phyloP scores from a whole-genome alignment of 1,140 invertebrate genomes.

The Scaptomyza graminum region DNA sequence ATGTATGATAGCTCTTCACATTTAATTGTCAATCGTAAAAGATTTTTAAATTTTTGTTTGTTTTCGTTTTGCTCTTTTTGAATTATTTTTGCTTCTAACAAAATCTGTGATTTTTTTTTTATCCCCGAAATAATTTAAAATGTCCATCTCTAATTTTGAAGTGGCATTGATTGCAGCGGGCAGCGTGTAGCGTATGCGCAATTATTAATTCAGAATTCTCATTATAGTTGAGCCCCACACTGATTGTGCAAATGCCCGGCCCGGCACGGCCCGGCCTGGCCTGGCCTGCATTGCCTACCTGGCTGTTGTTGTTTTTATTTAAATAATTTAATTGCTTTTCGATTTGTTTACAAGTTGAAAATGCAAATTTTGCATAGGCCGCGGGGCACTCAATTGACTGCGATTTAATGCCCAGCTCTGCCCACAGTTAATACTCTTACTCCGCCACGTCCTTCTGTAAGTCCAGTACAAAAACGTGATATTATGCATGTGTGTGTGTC shows the following conservation, averaged over 20 bases:
- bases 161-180: not conserved
- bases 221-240: constrained; percentile 67
- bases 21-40: too few relatives aligned
- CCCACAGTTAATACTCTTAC: constrained; percentile 37
- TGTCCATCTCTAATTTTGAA: constrained; percentile 29
- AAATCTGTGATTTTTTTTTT: not conserved
- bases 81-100: not conserved
- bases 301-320: constrained; percentile 73
- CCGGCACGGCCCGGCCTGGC: too few relatives aligned
- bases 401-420: constrained; percentile 55
- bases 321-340: constrained; percentile 82
- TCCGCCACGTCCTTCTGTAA: not conserved
- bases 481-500: constrained; percentile 19
- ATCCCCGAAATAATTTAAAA: not conserved
- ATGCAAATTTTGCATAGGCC: constrained; percentile 74
- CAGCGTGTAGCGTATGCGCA: constrained; percentile 41
- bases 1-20: too few relatives aligned
- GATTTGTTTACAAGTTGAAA: constrained; percentile 80
- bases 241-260: constrained; percentile 47
- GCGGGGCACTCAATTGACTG: constrained; percentile 75
- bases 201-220: constrained; percentile 77
- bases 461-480: not conserved
- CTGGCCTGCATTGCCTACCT: not conserved
- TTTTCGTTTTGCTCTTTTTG: too few relatives aligned
- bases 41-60: too few relatives aligned